phyloP scores from a whole-genome alignment of 2,888 invertebrate genomes.

The Hyposoter dolosus region DNA sequence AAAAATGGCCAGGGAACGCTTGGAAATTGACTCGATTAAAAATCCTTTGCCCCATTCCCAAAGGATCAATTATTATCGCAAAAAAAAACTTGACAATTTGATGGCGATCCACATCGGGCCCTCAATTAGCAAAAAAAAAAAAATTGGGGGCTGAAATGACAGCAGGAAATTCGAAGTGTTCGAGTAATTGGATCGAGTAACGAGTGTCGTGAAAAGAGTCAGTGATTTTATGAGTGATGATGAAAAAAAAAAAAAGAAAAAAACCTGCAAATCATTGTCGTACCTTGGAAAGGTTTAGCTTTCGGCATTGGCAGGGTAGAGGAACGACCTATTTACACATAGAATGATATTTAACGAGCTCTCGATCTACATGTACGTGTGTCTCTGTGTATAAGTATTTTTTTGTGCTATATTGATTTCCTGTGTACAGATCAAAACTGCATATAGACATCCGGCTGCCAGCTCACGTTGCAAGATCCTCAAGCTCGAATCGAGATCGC shows the following conservation, averaged over 20 bases:
- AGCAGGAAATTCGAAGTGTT: too few relatives aligned
- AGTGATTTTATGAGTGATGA: neutral
- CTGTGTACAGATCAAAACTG: conserved; percentile 30
- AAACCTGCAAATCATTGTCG: conserved; percentile 69
- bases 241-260: neutral
- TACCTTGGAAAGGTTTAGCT: conserved; percentile 82
- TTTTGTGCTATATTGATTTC: conserved; percentile 24
- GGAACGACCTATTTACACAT: conserved; percentile 81
- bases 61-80: too few relatives aligned
- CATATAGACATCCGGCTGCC: conserved; percentile 51
- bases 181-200: neutral
- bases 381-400: neutral
- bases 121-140: too few relatives aligned
- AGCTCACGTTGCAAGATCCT: conserved; percentile 65
- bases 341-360: conserved; percentile 71
- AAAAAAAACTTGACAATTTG: too few relatives aligned
- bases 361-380: neutral
- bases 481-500: conserved; percentile 54
- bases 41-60: too few relatives aligned
- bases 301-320: conserved; percentile 81
- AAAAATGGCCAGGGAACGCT: conserved; percentile 36
- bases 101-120: too few relatives aligned
- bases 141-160: too few relatives aligned
- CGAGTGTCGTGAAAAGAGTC: neutral
- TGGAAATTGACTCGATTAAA: too few relatives aligned